phyloP scores from a whole-genome alignment of 2,797 vertebrate genomes.

The Cirrhinus mrigala region DNA sequence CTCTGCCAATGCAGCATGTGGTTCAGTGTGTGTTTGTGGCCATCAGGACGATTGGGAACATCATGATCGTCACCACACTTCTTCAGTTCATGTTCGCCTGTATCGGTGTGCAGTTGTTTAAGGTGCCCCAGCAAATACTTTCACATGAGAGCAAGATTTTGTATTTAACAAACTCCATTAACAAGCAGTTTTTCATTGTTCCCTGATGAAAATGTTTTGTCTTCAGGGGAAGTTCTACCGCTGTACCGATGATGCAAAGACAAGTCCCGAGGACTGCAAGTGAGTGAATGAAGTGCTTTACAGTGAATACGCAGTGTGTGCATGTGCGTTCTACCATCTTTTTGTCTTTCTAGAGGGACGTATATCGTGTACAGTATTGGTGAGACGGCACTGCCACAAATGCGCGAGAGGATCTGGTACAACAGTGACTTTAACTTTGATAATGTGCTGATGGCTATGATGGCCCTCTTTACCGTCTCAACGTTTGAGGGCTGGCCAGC shows the following conservation, averaged over 20 bases:
- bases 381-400: slow-evolving; percentile 87
- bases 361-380: slow-evolving; percentile 96
- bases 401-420: slow-evolving; percentile 91
- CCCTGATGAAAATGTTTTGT: slow-evolving; percentile 33
- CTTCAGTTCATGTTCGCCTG: slow-evolving; percentile 99
- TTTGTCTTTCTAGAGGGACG: slow-evolving; percentile 81
- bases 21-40: slow-evolving; percentile 99
- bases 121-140: slow-evolving; percentile 78
- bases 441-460: slow-evolving; percentile 97
- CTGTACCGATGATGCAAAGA: slow-evolving; percentile 96
- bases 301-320: not conserved
- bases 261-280: slow-evolving; percentile 94
- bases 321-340: slow-evolving; percentile 23
- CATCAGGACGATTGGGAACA: slow-evolving; percentile 98
- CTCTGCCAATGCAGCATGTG: slow-evolving; percentile 85
- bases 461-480: slow-evolving; percentile 98
- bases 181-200: not conserved
- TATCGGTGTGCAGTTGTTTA: slow-evolving; percentile 97
- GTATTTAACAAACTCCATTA: not conserved
- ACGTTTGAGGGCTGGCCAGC: slow-evolving; percentile 98
- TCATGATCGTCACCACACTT: slow-evolving; percentile 99
- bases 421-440: slow-evolving; percentile 99
- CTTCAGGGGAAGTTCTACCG: slow-evolving; percentile 95
- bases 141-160: not conserved
- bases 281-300: slow-evolving; percentile 76